Percentiles rank a stretch among this genome's conserved stretches.
Conservation (phyloP, 1,140 invertebrate genomes). For the Neelides sp. region DNA sequence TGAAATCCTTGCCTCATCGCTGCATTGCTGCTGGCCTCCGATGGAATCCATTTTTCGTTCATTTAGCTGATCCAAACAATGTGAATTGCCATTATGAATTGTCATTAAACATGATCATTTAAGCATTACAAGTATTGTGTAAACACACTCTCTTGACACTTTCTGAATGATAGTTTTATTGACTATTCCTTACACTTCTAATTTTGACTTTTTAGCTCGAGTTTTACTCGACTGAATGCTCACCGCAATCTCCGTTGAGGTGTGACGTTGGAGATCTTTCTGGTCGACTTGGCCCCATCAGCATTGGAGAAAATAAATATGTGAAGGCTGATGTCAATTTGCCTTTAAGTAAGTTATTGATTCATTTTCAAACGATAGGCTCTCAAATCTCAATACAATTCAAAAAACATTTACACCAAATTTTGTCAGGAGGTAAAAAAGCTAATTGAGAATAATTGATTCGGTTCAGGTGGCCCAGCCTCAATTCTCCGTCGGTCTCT, state of each 20-base stretch:
- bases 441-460: background rate
- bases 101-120: background rate
- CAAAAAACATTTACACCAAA: background rate
- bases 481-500: constrained; percentile 71
- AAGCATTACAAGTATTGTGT: background rate
- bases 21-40: constrained; percentile 80
- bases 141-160: background rate
- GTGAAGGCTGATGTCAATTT: constrained; percentile 77
- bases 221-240: constrained; percentile 73
- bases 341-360: constrained; percentile 48
- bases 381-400: background rate
- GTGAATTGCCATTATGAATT: constrained; percentile 42
- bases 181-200: background rate
- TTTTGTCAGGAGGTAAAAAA: background rate
- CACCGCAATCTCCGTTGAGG: constrained; percentile 65
- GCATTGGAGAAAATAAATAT: constrained; percentile 60
- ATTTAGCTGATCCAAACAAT: constrained; percentile 73
- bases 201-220: constrained; percentile 46
- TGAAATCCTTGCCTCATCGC: constrained; percentile 58
- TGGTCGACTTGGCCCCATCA: constrained; percentile 66
- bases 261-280: constrained; percentile 90
- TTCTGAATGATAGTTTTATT: background rate
- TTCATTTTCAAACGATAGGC: background rate
- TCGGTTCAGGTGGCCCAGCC: constrained; percentile 46
- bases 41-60: constrained; percentile 87